A percentile compares a stretch with the other conserved stretches of the same genome.
Conservation (phyloP, 2,888 invertebrate species). For the Emmelina monodactyla region DNA sequence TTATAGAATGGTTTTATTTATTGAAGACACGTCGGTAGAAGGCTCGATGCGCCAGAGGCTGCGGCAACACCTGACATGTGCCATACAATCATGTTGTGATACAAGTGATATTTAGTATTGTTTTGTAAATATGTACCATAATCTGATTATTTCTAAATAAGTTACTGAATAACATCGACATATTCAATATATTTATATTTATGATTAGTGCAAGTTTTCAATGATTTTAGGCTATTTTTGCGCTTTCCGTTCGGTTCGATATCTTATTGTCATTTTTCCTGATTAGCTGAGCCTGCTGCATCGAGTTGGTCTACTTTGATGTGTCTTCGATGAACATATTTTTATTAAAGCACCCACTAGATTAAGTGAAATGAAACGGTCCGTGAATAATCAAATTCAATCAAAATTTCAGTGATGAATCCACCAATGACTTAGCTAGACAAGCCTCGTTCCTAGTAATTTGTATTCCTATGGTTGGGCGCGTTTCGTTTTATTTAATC, state of each 20-base stretch:
- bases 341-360: constrained; percentile 32
- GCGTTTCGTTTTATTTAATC: constrained; percentile 46
- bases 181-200: too few species aligned
- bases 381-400: constrained; percentile 24
- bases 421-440: constrained; percentile 61
- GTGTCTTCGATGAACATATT: constrained; percentile 52
- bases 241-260: too few species aligned
- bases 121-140: constrained; percentile 67
- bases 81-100: constrained; percentile 66
- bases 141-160: constrained; percentile 45
- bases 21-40: constrained; percentile 51
- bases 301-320: constrained; percentile 29
- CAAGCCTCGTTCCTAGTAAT: constrained; percentile 53
- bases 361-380: constrained; percentile 39
- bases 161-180: too few species aligned
- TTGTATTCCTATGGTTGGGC: constrained; percentile 29
- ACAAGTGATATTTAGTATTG: constrained; percentile 64
- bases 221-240: too few species aligned
- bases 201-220: too few species aligned
- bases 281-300: background rate
- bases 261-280: too few species aligned
- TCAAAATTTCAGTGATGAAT: constrained; percentile 57
- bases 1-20: constrained; percentile 30
- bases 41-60: constrained; percentile 17
- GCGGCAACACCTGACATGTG: constrained; percentile 54